Evolutionary conservation across 2,113 vertebrate genomes (phyloP).

Genomic region (Prochilodus magdalenae): DNA sequence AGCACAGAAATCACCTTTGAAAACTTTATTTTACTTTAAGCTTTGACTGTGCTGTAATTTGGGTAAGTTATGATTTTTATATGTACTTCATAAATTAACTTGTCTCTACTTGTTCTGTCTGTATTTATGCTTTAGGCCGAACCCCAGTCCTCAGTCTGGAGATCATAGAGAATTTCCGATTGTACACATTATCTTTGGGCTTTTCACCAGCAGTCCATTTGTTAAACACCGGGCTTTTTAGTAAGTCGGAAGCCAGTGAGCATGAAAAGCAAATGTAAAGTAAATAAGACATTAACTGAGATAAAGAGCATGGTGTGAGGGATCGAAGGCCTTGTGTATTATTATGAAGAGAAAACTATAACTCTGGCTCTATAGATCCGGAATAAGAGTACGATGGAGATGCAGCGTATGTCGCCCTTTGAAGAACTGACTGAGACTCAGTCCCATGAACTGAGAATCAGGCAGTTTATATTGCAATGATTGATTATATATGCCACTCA

Average conservation of each 20-base stretch:
- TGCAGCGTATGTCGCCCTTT: background rate
- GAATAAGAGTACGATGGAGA: background rate
- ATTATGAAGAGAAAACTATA: constrained; percentile 40
- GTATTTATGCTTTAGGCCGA: constrained; percentile 29
- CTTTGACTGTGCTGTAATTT: too few relatives aligned
- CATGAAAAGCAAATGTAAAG: constrained; percentile 3
- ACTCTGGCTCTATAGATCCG: background rate
- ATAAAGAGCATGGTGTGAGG: background rate
- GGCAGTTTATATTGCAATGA: background rate
- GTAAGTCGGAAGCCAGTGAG: constrained; percentile 39
- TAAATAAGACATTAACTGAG: constrained; percentile 41
- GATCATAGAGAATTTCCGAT: constrained; percentile 44
- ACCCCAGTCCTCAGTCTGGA: constrained; percentile 26
- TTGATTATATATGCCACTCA: background rate
- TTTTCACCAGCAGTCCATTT: constrained; percentile 54
- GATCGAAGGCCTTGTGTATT: constrained; percentile 31
- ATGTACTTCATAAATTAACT: background rate
- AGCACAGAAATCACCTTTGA: too few relatives aligned
- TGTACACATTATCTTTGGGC: constrained; percentile 45
- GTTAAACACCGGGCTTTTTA: background rate
- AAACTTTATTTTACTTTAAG: too few relatives aligned
- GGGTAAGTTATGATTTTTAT: too few relatives aligned
- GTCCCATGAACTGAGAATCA: constrained; percentile 11
- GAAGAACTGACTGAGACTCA: background rate
- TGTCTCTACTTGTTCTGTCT: background rate